Evolutionary conservation across 2,797 vertebrate genomes (phyloP).

Genomic region (Siniperca scherzeri): DNA sequence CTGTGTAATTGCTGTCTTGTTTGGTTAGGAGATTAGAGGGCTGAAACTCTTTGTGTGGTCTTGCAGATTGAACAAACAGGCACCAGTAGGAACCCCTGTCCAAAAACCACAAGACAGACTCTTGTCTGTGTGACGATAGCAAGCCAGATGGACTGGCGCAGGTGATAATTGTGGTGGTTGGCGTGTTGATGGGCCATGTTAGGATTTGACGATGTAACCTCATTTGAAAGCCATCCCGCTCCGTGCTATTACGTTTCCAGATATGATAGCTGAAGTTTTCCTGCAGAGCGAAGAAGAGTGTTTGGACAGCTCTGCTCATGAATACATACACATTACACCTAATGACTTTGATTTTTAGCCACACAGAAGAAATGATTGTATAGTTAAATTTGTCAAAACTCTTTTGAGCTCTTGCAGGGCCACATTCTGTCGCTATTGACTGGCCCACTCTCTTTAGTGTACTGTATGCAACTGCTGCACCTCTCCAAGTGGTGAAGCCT

Average conservation of each 20-base stretch:
- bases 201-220: conserved; percentile 57
- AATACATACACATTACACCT: conserved; percentile 17
- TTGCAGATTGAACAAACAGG: conserved; percentile 88
- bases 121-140: conserved; percentile 63
- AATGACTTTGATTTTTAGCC: conserved; percentile 26
- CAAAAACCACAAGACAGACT: conserved; percentile 78
- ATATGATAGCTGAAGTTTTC: conserved; percentile 48
- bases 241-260: conserved; percentile 48
- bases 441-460: conserved; percentile 30
- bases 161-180: conserved; percentile 78
- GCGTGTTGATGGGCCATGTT: conserved; percentile 71
- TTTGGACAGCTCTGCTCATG: conserved; percentile 40
- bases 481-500: conserved; percentile 56
- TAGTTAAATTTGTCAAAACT: conserved; percentile 30
- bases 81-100: conserved; percentile 74
- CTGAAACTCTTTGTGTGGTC: conserved; percentile 89
- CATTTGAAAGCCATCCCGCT: conserved; percentile 60
- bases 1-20: conserved; percentile 90
- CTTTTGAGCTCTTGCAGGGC: conserved; percentile 19
- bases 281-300: conserved; percentile 18
- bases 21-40: conserved; percentile 89
- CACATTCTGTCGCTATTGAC: conserved; percentile 34
- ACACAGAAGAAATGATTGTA: conserved; percentile 4
- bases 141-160: conserved; percentile 79
- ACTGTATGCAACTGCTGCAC: conserved; percentile 54